Percentiles rank a stretch among this genome's conserved stretches.
phyloP scores from a whole-genome alignment of 2,113 vertebrate species.

The Isurus oxyrinchus region DNA sequence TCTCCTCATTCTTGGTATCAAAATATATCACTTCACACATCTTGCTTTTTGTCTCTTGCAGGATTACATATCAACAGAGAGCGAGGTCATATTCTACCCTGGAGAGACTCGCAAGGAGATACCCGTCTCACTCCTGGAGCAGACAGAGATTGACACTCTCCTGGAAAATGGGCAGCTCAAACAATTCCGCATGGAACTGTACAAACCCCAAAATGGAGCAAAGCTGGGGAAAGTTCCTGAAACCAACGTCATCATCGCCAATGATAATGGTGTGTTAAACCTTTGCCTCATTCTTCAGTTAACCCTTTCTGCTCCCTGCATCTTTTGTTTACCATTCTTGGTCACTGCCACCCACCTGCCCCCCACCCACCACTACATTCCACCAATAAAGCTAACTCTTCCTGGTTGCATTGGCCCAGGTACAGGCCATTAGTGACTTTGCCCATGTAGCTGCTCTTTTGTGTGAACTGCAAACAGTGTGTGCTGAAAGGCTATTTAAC shows the following conservation, averaged over 20 bases:
- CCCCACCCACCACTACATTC: not conserved
- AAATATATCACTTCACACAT: not conserved
- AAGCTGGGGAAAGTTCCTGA: constrained; percentile 78
- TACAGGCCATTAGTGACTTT: not conserved
- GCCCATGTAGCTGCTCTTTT: too few species aligned
- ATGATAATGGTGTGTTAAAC: constrained; percentile 58
- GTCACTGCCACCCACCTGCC: not conserved
- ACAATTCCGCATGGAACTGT: constrained; percentile 82
- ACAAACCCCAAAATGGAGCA: constrained; percentile 76
- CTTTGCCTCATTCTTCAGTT: not conserved
- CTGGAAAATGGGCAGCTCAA: constrained; percentile 69
- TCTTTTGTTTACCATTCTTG: not conserved
- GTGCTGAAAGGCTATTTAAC: not conserved
- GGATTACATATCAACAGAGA: constrained; percentile 79
- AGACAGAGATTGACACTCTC: constrained; percentile 70
- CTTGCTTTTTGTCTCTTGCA: constrained; percentile 45
- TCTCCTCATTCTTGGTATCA: not conserved
- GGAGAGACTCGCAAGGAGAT: constrained; percentile 80
- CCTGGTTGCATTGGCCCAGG: not conserved
- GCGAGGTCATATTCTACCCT: constrained; percentile 69
- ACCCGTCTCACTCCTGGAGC: constrained; percentile 76
- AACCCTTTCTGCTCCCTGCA: not conserved
- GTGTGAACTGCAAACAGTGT: not conserved
- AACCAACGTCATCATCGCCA: constrained; percentile 74
- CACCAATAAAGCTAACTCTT: not conserved